Evolutionary conservation across 2,888 invertebrate species (phyloP), one percentile per base, ranked within the genome.

Genomic region (Athrips mouffetella): DNA sequence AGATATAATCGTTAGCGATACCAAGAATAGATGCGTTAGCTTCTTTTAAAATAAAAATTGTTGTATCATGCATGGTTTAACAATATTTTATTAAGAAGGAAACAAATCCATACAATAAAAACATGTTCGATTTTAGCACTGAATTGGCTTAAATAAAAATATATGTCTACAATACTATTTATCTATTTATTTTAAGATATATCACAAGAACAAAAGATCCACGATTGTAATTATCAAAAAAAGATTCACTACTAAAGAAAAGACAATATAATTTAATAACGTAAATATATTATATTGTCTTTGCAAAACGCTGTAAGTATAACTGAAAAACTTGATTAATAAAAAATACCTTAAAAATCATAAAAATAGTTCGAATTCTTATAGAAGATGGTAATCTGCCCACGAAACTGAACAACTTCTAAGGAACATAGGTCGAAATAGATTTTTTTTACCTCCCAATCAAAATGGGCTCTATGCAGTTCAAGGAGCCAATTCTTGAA

Each of bases 1-100:
- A 37, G 92, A 92, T 57, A 87, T 93, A 29, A 90, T 93, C 30
- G 84, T 91, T 2, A 90, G 91, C 13, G 92, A 92, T 65, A 89
- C 87, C 10, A 91, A 90, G 69, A 90, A 87, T 62, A 90, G 90
- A 62, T 64, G 63, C 20, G 84, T 88, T 1, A 82, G 80, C 54
- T 80, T 87, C 63, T 83, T 83, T 65, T 86, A 68, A 70, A 41
- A 40, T 15, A 27, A 31, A 15, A 18, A 8, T 44, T 42, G 8
- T 31, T 45, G 15, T 48, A 25, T 15, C 1, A 42, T 29, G 1
- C 25, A 3, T 30, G 15, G 40, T 67, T 65, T 76, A 78, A 78
- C 76, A 78, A 72, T 58, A 69, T 70, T 73, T 70, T 65, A 67
- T 62, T 67, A 48, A 57, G n/a, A n/a, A n/a, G 58, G 59, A 63